These are phyloP conservation scores for Balanococcus diminutus DNA, from an alignment of 2,888 invertebrate genomes.

Conservation along the genomic window DNA sequence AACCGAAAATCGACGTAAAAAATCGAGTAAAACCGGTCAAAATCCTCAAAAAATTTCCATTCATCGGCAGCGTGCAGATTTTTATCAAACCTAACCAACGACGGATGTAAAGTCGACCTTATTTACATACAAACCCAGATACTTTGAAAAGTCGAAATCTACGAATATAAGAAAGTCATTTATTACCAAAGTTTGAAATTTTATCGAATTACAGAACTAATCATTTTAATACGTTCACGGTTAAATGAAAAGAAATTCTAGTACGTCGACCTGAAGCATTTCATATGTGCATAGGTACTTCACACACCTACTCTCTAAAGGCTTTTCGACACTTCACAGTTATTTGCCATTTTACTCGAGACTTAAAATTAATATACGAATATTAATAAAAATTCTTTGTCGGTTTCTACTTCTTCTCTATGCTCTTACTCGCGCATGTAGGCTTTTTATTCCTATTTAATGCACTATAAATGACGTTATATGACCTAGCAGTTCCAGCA, in stretches of 20 bases:
- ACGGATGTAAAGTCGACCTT: background rate
- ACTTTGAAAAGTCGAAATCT: background rate
- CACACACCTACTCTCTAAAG: too few species aligned
- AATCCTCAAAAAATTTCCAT: background rate
- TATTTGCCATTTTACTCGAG: background rate
- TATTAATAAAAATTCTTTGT: background rate
- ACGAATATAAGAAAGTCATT: background rate
- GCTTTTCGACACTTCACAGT: background rate
- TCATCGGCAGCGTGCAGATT: background rate
- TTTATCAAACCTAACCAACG: background rate
- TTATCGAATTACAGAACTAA: constrained; percentile 18
- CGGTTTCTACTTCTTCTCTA: background rate
- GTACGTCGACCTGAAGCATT: background rate
- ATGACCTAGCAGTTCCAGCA: background rate
- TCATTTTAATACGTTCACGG: background rate
- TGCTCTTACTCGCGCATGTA: background rate
- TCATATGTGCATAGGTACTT: too few species aligned
- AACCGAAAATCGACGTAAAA: background rate
- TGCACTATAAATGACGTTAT: background rate
- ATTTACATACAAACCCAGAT: background rate
- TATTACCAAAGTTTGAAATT: background rate
- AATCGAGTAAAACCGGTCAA: background rate
- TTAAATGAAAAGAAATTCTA: background rate
- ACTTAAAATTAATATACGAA: background rate
- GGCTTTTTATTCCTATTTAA: background rate